phyloP scores from a whole-genome alignment of 37 sponge, comb jelly and placozoan genomes.

The Dysidea cf. avara region DNA sequence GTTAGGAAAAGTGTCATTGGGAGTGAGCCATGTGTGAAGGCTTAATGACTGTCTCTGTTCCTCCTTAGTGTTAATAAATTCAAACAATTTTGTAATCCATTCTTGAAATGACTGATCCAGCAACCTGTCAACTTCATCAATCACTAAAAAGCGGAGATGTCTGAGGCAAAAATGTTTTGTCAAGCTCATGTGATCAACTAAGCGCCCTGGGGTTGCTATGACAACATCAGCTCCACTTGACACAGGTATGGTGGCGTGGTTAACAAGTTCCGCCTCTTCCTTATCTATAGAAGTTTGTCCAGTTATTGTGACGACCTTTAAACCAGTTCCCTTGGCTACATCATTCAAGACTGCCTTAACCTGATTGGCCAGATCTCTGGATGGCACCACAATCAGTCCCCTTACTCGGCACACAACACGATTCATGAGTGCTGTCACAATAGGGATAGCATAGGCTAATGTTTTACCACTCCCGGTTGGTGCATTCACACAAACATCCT shows the following conservation, averaged over 20 bases:
- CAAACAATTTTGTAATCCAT: conserved; percentile 70
- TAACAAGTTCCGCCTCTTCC: conserved; percentile 36
- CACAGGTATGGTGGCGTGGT: conserved; percentile 24
- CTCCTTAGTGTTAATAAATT: neutral
- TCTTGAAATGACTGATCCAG: conserved; percentile 72
- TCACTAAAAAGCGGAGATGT: conserved; percentile 77
- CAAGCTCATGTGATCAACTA: conserved; percentile 62
- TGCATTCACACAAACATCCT: conserved; percentile 85
- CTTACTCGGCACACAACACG: conserved; percentile 44
- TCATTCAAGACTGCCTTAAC: conserved; percentile 66
- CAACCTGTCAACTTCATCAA: conserved; percentile 94
- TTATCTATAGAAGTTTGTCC: conserved; percentile 37
- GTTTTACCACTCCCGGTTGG: conserved; percentile 98
- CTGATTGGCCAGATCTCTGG: conserved; percentile 78
- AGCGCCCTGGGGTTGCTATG: conserved; percentile 87
- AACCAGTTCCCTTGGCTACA: conserved; percentile 52
- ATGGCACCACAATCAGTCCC: conserved; percentile 80
- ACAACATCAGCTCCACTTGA: conserved; percentile 66
- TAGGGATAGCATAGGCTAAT: conserved; percentile 85
- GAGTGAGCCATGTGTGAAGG: too few species aligned
- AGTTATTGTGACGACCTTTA: conserved; percentile 41
- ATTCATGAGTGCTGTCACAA: conserved; percentile 51
- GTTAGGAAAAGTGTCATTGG: too few species aligned
- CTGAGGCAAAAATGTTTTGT: conserved; percentile 27
- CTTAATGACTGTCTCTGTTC: too few species aligned